Evolutionary conservation across 2,888 invertebrate genomes (phyloP).

Genomic region (Pharmacophagus antenor): DNA sequence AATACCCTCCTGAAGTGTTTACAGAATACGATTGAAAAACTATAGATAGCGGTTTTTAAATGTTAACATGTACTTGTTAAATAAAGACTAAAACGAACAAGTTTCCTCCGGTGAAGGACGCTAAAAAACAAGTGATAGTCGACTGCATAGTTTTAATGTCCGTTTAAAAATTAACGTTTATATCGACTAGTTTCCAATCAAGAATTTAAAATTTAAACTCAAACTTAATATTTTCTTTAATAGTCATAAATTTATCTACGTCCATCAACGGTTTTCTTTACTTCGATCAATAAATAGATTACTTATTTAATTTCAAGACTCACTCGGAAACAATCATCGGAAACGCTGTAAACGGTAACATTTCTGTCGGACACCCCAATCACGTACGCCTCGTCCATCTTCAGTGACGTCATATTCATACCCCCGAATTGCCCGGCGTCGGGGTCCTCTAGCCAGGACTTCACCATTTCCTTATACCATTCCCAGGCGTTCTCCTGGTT

Average conservation of each 20-base stretch:
- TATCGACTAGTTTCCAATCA: neutral
- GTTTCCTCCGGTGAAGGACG: neutral
- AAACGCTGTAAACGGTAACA: constrained; percentile 83
- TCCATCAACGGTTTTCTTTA: no score
- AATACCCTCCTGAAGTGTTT: constrained; percentile 9
- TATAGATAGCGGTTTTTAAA: constrained; percentile 3
- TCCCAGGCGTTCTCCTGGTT: constrained; percentile 61
- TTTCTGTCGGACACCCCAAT: constrained; percentile 58
- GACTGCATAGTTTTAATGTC: neutral
- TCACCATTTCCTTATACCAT: constrained; percentile 67
- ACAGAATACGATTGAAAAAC: constrained; percentile 2
- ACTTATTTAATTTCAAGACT: constrained; percentile 43
- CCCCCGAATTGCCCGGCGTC: constrained; percentile 71
- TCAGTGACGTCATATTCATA: constrained; percentile 79
- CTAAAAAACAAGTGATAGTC: neutral
- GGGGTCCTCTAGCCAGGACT: constrained; percentile 82
- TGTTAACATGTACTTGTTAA: neutral
- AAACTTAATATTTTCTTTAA: neutral
- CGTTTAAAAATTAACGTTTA: no score
- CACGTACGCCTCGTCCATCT: constrained; percentile 85
- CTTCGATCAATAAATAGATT: no score
- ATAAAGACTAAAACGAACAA: neutral
- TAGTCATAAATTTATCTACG: neutral
- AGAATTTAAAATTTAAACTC: no score
- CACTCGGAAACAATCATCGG: constrained; percentile 86